These are phyloP conservation scores for Cryptoprocta ferox DNA, from an alignment of 2,797 vertebrate species.

Conservation along the genomic window DNA sequence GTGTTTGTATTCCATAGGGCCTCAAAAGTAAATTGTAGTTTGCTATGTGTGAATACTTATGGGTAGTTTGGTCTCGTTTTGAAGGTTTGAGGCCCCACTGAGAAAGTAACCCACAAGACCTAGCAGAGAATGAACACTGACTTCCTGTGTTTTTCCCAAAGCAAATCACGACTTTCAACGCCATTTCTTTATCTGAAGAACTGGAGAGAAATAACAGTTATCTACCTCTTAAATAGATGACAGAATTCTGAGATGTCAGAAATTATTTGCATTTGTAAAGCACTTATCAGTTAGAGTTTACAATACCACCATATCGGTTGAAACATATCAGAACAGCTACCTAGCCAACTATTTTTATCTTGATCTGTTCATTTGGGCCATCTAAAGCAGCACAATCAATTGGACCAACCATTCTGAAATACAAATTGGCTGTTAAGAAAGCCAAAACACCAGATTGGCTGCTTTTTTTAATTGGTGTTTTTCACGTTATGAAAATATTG, in stretches of 20 bases:
- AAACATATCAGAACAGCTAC: constrained; percentile 54
- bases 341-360: constrained; percentile 72
- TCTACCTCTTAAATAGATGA: not conserved
- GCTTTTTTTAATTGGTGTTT: constrained; percentile 80
- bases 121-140: not conserved
- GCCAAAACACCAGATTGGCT: constrained; percentile 81
- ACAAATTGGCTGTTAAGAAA: constrained; percentile 78
- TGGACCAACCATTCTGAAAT: constrained; percentile 78
- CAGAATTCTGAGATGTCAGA: constrained; percentile 41
- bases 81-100: not conserved
- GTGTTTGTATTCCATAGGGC: not conserved
- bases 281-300: not conserved
- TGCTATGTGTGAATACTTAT: not conserved
- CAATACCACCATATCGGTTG: constrained; percentile 31
- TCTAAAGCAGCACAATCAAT: constrained; percentile 71
- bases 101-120: not conserved
- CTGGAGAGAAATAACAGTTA: not conserved
- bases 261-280: constrained; percentile 57
- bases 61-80: not conserved
- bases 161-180: not conserved
- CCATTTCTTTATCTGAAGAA: constrained; percentile 36
- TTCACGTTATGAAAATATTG: constrained; percentile 82
- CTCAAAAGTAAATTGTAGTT: not conserved
- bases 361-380: constrained; percentile 75
- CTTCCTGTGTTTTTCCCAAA: not conserved